Evolutionary conservation across 2,888 invertebrate genomes (phyloP), one percentile per base, ranked within the genome.

Genomic region (Lepidochrysops patricia): DNA sequence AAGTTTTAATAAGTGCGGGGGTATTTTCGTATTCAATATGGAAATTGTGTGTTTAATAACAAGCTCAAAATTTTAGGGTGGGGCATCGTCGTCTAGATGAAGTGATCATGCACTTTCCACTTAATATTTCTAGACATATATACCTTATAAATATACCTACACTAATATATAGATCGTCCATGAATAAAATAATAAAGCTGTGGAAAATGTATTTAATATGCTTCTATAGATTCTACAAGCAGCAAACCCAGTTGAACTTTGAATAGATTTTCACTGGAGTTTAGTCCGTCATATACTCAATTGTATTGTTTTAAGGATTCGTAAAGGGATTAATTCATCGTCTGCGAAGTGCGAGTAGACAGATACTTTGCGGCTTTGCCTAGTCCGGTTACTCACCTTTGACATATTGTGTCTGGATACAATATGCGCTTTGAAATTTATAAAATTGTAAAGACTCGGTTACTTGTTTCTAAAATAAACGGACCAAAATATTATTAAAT

Each of bases 321-420:
- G 50, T 50, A 27, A 50, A 50, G 19, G 15, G 6, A 43, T 43
- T 19, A 43, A 43, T 43, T 43, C 43, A 43, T 43, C 19, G 43
- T 43, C 43, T 43, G 43, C 43, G 19, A 43, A 9, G 19, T 43
- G 43, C 43, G 19, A 43, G 19, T 43, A 43, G 43, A 43, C 43
- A 19, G 43, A 43, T 19, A 19, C 43, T 54, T 54, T 54, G 54
- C 9, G 54, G 54, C 52, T 54, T 54, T 54, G 27, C 32, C 29
- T 2, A 5, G 54, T 19, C 15, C 15, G 29, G 15, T 54, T 54
- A 27, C 54, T n/a, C 48, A 43, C 54, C 9, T 13, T 9, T 57
- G 23, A 57, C 37, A 35, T 19, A 57, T 43, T 54, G 54, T 54
- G 52, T 52, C 9, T 43, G 19, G n/a, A n/a, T 19, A 19, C 19